Conservation (phyloP, 2,797 vertebrate species). For the Rhincodon typus region DNA sequence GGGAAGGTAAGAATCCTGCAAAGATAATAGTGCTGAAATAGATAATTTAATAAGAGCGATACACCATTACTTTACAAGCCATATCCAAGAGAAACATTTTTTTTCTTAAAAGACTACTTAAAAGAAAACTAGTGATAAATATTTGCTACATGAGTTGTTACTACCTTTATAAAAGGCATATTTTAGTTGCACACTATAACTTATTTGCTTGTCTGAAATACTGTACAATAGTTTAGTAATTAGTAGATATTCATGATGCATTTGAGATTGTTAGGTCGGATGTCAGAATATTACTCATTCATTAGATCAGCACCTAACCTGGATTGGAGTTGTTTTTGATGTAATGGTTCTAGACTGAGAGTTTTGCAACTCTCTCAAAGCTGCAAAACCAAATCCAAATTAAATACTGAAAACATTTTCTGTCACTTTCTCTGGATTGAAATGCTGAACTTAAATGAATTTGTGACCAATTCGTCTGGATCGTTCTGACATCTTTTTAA, state of each 20-base stretch:
- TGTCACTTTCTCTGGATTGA: not conserved
- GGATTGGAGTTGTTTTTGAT: not conserved
- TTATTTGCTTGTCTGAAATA: not conserved
- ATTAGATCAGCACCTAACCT: not conserved
- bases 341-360: not conserved
- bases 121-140: too few relatives aligned
- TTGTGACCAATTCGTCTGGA: not conserved
- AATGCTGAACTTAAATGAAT: too few relatives aligned
- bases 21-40: not conserved
- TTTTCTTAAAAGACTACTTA: too few relatives aligned
- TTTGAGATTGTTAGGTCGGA: not conserved
- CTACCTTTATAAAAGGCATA: not conserved
- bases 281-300: not conserved
- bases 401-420: not conserved
- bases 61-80: not conserved
- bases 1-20: not conserved
- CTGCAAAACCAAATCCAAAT: not conserved
- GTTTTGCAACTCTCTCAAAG: not conserved
- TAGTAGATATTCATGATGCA: not conserved
- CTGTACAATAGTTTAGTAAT: not conserved
- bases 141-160: not conserved
- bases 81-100: not conserved
- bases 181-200: not conserved
- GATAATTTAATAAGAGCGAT: not conserved
- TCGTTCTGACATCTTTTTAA: not conserved